phyloP scores from a whole-genome alignment of 2,797 vertebrate species.

The Catostomus latipinnis region DNA sequence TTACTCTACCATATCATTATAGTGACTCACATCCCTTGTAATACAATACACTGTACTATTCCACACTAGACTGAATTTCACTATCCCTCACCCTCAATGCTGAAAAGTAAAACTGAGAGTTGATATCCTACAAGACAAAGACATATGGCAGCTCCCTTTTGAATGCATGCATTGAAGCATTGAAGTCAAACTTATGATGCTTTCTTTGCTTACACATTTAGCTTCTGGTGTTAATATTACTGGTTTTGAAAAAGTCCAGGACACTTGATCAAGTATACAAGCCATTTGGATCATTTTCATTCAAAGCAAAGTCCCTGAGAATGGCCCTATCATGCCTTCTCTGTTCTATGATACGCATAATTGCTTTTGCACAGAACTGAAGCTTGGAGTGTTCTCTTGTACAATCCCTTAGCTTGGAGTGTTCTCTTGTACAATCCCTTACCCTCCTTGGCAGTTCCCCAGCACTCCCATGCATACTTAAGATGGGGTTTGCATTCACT shows the following conservation, averaged over 20 bases:
- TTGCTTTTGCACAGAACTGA: conserved; percentile 4
- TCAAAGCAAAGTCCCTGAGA: not conserved
- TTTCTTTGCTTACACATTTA: not conserved
- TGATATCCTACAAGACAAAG: not conserved
- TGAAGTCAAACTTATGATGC: not conserved
- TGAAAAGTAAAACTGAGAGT: not conserved
- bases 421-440: not conserved
- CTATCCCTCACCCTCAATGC: not conserved
- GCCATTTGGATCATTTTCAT: not conserved
- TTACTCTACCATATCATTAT: not conserved
- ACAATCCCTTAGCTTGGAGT: not conserved
- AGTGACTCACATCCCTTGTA: not conserved
- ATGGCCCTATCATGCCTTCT: not conserved
- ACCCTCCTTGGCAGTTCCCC: not conserved
- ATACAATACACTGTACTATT: not conserved
- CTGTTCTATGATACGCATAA: not conserved
- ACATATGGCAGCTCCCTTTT: too few species aligned
- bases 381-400: not conserved
- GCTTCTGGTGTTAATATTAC: not conserved
- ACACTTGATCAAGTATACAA: not conserved
- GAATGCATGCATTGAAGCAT: not conserved
- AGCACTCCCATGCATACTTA: not conserved
- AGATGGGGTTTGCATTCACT: not conserved
- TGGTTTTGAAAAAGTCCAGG: not conserved
- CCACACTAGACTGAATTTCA: not conserved